These are phyloP conservation scores for Sminthopsis crassicaudata DNA, from an alignment of 2,113 vertebrate species.

Conservation along the genomic window DNA sequence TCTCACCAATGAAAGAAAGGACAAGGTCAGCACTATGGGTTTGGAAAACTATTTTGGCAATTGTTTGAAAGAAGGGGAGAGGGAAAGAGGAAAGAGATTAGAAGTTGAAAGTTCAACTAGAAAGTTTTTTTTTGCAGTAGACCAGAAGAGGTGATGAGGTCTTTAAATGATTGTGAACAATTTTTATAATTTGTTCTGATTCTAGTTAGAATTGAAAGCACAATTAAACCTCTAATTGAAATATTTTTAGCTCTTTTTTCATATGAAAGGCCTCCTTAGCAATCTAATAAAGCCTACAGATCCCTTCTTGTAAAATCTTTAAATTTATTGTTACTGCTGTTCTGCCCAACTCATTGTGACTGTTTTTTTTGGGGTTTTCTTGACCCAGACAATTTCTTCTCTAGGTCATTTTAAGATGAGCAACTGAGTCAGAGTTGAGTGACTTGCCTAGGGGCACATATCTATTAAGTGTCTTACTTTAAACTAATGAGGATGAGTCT, in stretches of 20 bases:
- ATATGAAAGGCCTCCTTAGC: background rate
- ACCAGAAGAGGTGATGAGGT: background rate
- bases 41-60: background rate
- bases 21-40: background rate
- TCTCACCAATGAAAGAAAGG: background rate
- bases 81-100: background rate
- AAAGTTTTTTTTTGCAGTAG: background rate
- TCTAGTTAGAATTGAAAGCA: background rate
- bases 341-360: background rate
- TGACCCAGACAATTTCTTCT: background rate
- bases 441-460: background rate
- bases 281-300: background rate
- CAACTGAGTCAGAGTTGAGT: background rate
- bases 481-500: background rate
- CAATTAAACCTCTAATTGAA: background rate
- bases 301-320: background rate
- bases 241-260: background rate
- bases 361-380: background rate
- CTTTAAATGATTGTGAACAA: background rate
- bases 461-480: background rate
- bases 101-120: background rate
- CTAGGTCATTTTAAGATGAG: background rate
- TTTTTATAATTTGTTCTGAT: background rate
- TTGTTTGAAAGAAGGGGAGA: background rate
- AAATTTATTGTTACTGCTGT: background rate